phyloP scores from a whole-genome alignment of 2,888 invertebrate species.

The Byasa hedistus region DNA sequence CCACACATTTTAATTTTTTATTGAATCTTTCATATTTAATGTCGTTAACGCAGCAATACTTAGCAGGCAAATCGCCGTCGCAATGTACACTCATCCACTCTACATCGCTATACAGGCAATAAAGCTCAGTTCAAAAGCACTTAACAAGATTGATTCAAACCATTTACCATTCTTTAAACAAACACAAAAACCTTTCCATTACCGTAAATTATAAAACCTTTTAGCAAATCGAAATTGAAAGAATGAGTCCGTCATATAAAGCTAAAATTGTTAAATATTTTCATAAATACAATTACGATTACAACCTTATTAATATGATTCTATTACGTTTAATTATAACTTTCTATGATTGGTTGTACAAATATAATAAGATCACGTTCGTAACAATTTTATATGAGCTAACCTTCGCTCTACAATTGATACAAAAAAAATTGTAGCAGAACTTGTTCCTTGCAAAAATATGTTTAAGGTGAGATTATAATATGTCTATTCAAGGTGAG shows the following conservation, averaged over 20 bases:
- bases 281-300: background rate
- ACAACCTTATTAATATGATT: background rate
- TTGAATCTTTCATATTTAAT: slow-evolving; percentile 28
- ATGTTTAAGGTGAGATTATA: no score
- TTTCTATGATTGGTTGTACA: no score
- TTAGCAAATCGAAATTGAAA: slow-evolving; percentile 49
- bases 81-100: slow-evolving; percentile 55
- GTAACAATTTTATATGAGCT: no score
- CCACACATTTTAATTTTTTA: background rate
- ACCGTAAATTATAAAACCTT: slow-evolving; percentile 77
- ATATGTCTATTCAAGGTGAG: no score
- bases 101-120: slow-evolving; percentile 68
- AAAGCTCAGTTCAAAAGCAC: slow-evolving; percentile 78
- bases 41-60: slow-evolving; percentile 36
- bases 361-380: no score
- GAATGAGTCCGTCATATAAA: slow-evolving; percentile 25
- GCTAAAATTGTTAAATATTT: slow-evolving; percentile 16
- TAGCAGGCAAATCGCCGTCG: slow-evolving; percentile 34
- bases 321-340: no score
- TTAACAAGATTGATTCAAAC: slow-evolving; percentile 78
- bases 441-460: no score
- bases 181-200: slow-evolving; percentile 76
- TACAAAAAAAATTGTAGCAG: no score
- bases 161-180: slow-evolving; percentile 79
- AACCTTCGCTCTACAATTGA: no score